Conservation (phyloP, 2,888 invertebrate species). For the Brachylomia viminalis region DNA sequence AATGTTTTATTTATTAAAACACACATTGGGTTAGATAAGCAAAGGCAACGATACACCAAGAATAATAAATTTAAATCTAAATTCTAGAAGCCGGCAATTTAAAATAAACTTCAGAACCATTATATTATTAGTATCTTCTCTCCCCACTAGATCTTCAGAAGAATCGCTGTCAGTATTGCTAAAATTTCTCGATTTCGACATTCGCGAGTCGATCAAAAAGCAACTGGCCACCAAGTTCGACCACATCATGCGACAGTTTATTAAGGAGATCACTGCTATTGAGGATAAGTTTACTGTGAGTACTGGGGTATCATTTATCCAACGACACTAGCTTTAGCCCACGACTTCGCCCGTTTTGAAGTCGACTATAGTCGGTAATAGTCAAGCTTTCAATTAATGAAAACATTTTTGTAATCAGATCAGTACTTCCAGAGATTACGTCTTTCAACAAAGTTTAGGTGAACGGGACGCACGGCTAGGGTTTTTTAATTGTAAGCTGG, state of each 20-base stretch:
- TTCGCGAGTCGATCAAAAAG: constrained; percentile 93
- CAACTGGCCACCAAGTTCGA: constrained; percentile 95
- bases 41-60: not conserved
- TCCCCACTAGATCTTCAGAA: constrained; percentile 92
- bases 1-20: too few relatives aligned
- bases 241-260: constrained; percentile 95
- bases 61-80: not conserved
- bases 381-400: not conserved
- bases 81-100: not conserved
- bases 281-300: constrained; percentile 93
- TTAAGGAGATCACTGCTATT: constrained; percentile 94
- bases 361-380: too few relatives aligned
- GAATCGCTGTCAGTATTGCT: constrained; percentile 94
- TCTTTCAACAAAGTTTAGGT: not conserved
- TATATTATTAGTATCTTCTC: not conserved
- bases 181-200: constrained; percentile 95
- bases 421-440: not conserved
- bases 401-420: not conserved
- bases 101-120: not conserved
- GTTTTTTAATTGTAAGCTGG: not conserved
- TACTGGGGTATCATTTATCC: constrained; percentile 19
- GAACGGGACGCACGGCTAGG: not conserved
- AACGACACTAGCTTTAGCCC: not conserved
- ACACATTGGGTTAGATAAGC: too few relatives aligned
- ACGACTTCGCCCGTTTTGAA: not conserved